These are phyloP conservation scores for Conomelus anceps DNA, from an alignment of 2,888 invertebrate genomes.

Conservation along the genomic window DNA sequence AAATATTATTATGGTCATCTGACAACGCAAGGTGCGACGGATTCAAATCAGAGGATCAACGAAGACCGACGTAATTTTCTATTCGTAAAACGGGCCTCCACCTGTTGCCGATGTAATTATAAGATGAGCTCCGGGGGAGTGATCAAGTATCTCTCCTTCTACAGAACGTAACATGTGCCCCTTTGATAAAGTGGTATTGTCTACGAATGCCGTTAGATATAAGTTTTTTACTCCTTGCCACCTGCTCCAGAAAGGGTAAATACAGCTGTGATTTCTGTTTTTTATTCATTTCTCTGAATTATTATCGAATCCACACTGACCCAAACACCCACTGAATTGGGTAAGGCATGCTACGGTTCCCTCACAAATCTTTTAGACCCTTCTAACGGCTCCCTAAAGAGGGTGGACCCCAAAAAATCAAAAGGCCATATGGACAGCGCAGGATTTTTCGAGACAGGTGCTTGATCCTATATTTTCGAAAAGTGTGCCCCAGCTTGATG, in stretches of 20 bases:
- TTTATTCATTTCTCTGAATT: background rate
- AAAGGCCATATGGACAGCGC: background rate
- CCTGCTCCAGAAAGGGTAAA: background rate
- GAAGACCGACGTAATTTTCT: background rate
- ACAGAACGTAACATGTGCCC: background rate
- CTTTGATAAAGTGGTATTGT: background rate
- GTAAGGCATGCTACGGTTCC: background rate
- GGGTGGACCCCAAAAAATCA: background rate
- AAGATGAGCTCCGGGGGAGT: background rate
- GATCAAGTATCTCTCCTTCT: background rate
- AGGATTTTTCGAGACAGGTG: background rate
- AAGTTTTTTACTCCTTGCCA: background rate
- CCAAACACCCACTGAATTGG: background rate
- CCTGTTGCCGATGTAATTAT: background rate
- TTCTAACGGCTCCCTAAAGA: background rate
- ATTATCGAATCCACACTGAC: background rate
- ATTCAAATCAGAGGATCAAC: background rate
- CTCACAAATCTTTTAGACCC: background rate
- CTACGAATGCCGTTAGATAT: background rate
- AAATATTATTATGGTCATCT: background rate
- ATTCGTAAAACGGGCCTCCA: too few species aligned
- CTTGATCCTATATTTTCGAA: background rate
- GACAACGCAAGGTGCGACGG: background rate
- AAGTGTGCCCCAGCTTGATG: background rate
- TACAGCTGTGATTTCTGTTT: background rate